Base-by-base conservation (phyloP, 2,113 vertebrate species). In the Sclerurus mexicanus region DNA sequence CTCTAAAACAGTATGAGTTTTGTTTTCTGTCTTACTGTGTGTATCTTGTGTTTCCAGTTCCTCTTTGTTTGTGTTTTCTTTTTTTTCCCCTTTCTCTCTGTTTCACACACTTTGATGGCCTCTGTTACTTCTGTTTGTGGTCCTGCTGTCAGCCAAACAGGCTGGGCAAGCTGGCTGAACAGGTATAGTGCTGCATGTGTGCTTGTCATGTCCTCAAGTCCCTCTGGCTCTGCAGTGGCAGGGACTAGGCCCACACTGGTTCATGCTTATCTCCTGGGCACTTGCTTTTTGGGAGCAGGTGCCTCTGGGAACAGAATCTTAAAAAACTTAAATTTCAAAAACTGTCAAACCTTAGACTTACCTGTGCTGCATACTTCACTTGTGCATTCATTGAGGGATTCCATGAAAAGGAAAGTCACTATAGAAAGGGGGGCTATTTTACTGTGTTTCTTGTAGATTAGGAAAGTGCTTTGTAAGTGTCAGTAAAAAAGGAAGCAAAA, bases 131-230 rank as follows among this genome's bases (percentile, higher is more conserved):
- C 96, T 97, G 90, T 97, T 96, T 98, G 96, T 97, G 97, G 87
- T 98, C 96, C 93, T 87, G 95, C 98, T 97, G 98, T 99, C 99
- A 99, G 99, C 99, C 99, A 98, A 99, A 99, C 99, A 99, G 99
- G 98, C 98, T 99, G 99, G 99, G 99, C 98, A 99, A 99, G 97
- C 98, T 99, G 98, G 98, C 98, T 98, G 99, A 99, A 97, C 99
- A 99, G 99, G 99, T 99, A 99, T 83, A 98, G 98, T 98, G 95
- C 82, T 96, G 96, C 95, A 96, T 97, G 97, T 92, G 77, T 97
- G 89, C 90, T 95, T 88, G 89, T 94, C 30, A 33, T 27, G 33
- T 96, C 84, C 76, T 90, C 30, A 73, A 84, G 44, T 96, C 90
- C 33, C 8, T 87, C 67, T 78, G 66, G 23, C 55, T 78, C 73